A percentile compares a stretch with the other conserved stretches of the same genome.
Evolutionary conservation across 2,113 vertebrate species (phyloP).

Genomic region (Heterotilapia buettikoferi): DNA sequence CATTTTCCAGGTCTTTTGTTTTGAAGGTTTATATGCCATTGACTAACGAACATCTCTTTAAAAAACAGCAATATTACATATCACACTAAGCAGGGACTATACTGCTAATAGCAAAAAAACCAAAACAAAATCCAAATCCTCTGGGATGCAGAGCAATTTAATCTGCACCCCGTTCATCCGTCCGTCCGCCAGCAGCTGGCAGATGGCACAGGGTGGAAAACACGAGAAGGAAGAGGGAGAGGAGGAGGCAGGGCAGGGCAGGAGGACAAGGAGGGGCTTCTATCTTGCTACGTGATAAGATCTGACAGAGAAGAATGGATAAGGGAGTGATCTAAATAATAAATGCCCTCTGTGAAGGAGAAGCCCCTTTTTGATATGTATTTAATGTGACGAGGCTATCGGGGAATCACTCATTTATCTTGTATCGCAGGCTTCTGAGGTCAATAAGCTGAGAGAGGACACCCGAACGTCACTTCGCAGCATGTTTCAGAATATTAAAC

Average conservation of each 20-base stretch:
- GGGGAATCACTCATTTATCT: not conserved
- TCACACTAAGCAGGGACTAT: not conserved
- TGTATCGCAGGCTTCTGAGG: not conserved
- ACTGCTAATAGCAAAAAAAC: not conserved
- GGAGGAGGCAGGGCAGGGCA: not conserved
- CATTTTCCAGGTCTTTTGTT: not conserved
- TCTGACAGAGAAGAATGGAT: constrained; percentile 17
- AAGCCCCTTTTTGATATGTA: constrained; percentile 16
- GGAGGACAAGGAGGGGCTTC: constrained; percentile 12
- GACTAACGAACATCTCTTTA: not conserved
- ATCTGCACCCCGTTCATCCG: constrained; percentile 34
- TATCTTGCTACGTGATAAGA: constrained; percentile 14
- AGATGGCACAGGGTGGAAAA: constrained; percentile 24
- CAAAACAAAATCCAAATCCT: constrained; percentile 35
- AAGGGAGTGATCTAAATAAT: constrained; percentile 37
- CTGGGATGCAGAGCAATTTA: constrained; percentile 37
- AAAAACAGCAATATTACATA: not conserved
- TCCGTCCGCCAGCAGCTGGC: constrained; percentile 46
- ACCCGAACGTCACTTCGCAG: not conserved
- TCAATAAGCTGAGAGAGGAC: not conserved
- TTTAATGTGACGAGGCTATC: constrained; percentile 19
- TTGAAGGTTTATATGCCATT: not conserved
- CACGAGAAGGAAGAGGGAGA: not conserved
- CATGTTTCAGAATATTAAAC: not conserved
- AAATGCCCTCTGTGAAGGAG: constrained; percentile 3